These are phyloP conservation scores for Thecophora atra DNA, from an alignment of 2,888 invertebrate genomes.

Conservation along the genomic window DNA sequence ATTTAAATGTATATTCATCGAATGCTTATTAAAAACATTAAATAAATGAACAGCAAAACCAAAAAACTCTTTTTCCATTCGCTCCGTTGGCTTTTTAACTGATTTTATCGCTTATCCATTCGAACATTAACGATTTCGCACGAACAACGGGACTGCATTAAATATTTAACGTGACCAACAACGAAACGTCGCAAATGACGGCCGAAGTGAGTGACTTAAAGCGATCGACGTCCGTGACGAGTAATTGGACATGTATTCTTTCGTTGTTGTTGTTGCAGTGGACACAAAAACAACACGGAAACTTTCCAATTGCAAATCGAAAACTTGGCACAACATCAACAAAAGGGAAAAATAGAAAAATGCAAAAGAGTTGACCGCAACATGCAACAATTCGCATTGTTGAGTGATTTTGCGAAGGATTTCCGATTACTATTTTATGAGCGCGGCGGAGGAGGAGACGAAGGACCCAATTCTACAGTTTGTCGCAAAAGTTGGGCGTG, in stretches of 20 bases:
- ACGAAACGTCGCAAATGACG: slow-evolving; percentile 9
- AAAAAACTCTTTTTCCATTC: background rate
- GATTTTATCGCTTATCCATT: background rate
- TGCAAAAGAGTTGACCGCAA: slow-evolving; percentile 26
- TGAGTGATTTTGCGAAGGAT: slow-evolving; percentile 42
- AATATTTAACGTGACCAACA: slow-evolving; percentile 32
- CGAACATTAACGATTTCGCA: background rate
- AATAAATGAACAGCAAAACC: background rate
- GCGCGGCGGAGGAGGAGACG: background rate
- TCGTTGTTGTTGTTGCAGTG: background rate
- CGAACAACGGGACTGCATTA: slow-evolving; percentile 34
- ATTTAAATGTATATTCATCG: slow-evolving; percentile 23
- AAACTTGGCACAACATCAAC: slow-evolving; percentile 26
- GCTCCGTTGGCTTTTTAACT: no score
- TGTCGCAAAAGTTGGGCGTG: slow-evolving; percentile 33
- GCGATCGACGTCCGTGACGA: slow-evolving; percentile 8
- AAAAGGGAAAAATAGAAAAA: slow-evolving; percentile 30
- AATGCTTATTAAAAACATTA: slow-evolving; percentile 8
- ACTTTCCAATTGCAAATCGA: slow-evolving; percentile 27
- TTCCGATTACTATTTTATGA: slow-evolving; percentile 40
- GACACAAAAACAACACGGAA: background rate
- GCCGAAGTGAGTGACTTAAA: background rate
- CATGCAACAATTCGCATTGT: slow-evolving; percentile 40
- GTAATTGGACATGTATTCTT: slow-evolving; percentile 39
- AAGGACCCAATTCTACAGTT: slow-evolving; percentile 21